A percentile compares a stretch with the other conserved stretches of the same genome.
These are phyloP conservation scores for Drosophila rellima DNA, from an alignment of 2,888 invertebrate genomes.

Conservation along the genomic window DNA sequence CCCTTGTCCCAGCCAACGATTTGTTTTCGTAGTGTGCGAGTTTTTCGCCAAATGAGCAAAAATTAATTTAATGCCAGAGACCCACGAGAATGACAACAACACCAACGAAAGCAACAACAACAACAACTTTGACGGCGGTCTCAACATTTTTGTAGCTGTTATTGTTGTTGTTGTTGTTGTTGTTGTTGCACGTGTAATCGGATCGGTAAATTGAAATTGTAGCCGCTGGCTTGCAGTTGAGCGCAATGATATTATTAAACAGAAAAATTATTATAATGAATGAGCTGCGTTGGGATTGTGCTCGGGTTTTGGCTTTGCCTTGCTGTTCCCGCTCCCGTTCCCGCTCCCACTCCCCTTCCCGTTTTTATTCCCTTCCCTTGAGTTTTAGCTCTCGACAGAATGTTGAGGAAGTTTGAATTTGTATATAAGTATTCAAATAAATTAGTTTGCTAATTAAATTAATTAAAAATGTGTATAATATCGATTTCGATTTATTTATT, in stretches of 20 bases:
- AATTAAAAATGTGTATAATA: too few species aligned
- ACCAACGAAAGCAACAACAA: conserved; percentile 28
- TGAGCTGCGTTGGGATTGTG: conserved; percentile 59
- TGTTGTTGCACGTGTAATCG: conserved; percentile 76
- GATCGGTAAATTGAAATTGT: conserved; percentile 80
- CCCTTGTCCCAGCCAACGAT: not conserved
- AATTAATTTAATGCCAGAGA: conserved; percentile 79
- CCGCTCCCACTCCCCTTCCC: conserved; percentile 12
- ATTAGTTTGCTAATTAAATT: too few species aligned
- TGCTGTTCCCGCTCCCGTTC: conserved; percentile 4
- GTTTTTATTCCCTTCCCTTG: not conserved
- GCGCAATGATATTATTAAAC: conserved; percentile 79
- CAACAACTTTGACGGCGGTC: conserved; percentile 47
- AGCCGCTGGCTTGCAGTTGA: conserved; percentile 78
- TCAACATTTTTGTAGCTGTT: conserved; percentile 56
- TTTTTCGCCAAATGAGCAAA: conserved; percentile 73
- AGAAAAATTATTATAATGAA: conserved; percentile 79
- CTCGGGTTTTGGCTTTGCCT: conserved; percentile 31
- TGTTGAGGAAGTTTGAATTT: not conserved
- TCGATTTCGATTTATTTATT: too few species aligned
- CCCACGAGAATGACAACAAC: conserved; percentile 61
- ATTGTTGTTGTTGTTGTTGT: conserved; percentile 31
- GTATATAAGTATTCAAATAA: too few species aligned
- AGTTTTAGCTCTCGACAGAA: conserved; percentile 7
- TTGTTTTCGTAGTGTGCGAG: conserved; percentile 31